phyloP scores from a whole-genome alignment of 2,113 vertebrate species.

The Cephalopholis sonnerati region DNA sequence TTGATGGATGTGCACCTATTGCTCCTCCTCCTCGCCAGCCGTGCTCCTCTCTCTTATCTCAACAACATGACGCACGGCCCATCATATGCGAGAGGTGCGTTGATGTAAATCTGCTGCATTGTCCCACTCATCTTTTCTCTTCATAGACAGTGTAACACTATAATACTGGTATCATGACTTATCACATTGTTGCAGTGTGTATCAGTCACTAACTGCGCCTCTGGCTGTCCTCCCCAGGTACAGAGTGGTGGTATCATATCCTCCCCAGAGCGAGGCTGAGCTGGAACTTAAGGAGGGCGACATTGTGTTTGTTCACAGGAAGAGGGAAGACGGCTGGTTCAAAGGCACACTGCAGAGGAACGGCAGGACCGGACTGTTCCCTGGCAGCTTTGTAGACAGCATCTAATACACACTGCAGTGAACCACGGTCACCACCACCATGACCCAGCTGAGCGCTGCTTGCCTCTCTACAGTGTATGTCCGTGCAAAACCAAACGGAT shows the following conservation, averaged over 20 bases:
- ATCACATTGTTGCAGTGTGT: conserved; percentile 40
- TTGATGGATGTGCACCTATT: conserved; percentile 87
- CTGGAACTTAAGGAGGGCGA: conserved; percentile 99
- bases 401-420: conserved; percentile 83
- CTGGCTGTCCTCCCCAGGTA: conserved; percentile 86
- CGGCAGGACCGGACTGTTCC: conserved; percentile 97
- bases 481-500: neutral
- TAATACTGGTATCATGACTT: neutral
- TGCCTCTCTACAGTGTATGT: conserved; percentile 1
- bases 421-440: conserved; percentile 6
- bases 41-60: conserved; percentile 91
- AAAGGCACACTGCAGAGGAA: conserved; percentile 98
- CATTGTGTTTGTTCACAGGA: conserved; percentile 98
- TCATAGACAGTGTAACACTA: conserved; percentile 28
- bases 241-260: conserved; percentile 97
- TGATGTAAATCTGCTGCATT: neutral
- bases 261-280: conserved; percentile 98
- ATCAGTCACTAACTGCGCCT: conserved; percentile 28
- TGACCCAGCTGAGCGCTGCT: conserved; percentile 18
- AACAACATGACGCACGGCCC: conserved; percentile 90
- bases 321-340: conserved; percentile 98
- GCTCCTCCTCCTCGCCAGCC: conserved; percentile 95
- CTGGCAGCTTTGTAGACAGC: conserved; percentile 97
- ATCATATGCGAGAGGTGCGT: conserved; percentile 95
- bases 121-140: neutral